Base-by-base conservation (phyloP, 2,888 invertebrate genomes). In the Alloplasta piceator region DNA sequence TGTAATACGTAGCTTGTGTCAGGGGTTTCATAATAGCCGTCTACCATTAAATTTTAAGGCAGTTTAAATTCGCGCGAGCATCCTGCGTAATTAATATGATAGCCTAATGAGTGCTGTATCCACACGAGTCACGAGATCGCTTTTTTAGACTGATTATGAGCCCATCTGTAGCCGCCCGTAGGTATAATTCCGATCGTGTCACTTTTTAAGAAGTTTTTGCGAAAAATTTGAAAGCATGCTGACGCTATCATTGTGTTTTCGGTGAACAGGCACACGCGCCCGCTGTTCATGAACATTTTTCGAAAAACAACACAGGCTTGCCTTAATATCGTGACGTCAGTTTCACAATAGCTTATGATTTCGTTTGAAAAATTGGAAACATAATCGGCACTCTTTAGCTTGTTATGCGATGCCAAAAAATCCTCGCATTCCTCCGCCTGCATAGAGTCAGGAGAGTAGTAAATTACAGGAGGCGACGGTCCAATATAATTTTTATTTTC, bases 291-390 rank as follows among this genome's bases (percentile, higher is more conserved):
- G 43, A 90, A 78, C 7, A 78, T 68, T 55, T 85, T 56, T 41
- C 89, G 76, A 79, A 89, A 89, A 75, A 83, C 85, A n/a, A 87
- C 10, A 74, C 88, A 90, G 0, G 88, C 86, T 12, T 79, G 77
- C 6, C 85, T 77, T 12, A 89, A 73, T 76, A 89, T 90, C 6
- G 81, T 83, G 0, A 89, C 89, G 55, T 85, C 84, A 1, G 67
- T 68, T 9, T 67, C 48, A 61, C 85, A 86, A 55, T 85, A 86
- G 36, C 72, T 81, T 0, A 86, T 64, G 0, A 90, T 46, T 63
- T 89, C 89, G 12, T 83, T 71, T 71, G 84, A 26, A 68, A 90
- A 84, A 79, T 87, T 70, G 78, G 89, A 89, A 0, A 80, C 74
- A 43, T 78, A 72, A 9, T 78, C 41, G 56, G 84, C 80, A 9